Evolutionary conservation across 2,797 vertebrate species (phyloP), one percentile per base, ranked within the genome.

Genomic region (Sandelia bainsii): DNA sequence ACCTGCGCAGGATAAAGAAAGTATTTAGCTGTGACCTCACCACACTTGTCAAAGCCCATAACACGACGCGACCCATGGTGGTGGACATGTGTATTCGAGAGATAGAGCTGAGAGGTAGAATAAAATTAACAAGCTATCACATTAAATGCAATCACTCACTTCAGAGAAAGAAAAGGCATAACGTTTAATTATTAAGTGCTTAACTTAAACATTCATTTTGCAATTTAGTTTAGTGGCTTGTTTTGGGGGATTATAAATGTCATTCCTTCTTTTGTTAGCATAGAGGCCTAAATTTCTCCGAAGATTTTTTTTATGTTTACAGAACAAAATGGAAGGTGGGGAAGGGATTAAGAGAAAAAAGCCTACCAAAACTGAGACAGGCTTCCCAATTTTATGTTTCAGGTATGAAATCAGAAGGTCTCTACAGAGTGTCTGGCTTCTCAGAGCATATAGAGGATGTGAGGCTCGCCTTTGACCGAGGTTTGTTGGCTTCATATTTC

Each of bases 1-100:
- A 99, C 89, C 96, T 98, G 84, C 97, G 96, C 91, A 95, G 97
- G 88, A 98, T 99, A 91, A 99, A 98, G 87, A 95, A 98, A 84
- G 97, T 99, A 72, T 99, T 97, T 82, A 98, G 98, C 88, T 99
- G 98, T 49, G 98, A 99, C 82, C 97, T 99, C 81, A 99, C 98
- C 51, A 99, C 98, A 0, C 95, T 99, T 0, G 98, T 99, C 88
- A 99, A 99, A 91, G 98, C 98, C 67, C 98, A 99, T 69, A 98
- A 97, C 70, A 93, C 96, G 0, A 95, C 95, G 45, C 94, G 98
- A 22, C 98, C 98, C 13, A 98, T 99, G 97, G 98, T 99, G 82
- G 95, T 99, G 72, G 98, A 99, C 90, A 97, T 98, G 72, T 99
- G 98, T 74, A 97, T 99, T 45, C 95, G 95, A 29, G 98, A 99